Evolutionary conservation across 2,797 vertebrate species (phyloP).

Genomic region (Cheirogaleus major): DNA sequence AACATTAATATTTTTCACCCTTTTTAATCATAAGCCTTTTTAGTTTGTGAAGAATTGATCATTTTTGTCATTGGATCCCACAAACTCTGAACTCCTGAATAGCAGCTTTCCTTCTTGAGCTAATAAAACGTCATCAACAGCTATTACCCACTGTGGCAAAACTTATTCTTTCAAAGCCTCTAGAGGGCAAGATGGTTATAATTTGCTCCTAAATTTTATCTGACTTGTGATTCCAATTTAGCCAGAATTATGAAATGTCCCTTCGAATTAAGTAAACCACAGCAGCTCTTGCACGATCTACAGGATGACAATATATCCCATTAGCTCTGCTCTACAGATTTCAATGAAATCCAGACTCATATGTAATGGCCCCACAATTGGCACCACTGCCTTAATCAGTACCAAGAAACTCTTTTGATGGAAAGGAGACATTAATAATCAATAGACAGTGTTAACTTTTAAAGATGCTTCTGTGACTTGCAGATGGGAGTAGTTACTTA

Average conservation of each 20-base stretch:
- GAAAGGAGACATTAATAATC: slow-evolving; percentile 27
- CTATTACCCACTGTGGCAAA: slow-evolving; percentile 14
- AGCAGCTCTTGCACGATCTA: background rate
- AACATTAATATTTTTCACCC: slow-evolving; percentile 43
- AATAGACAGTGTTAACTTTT: slow-evolving; percentile 44
- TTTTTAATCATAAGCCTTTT: slow-evolving; percentile 55
- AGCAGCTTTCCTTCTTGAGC: slow-evolving; percentile 42
- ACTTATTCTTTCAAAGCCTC: slow-evolving; percentile 55
- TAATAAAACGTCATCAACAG: slow-evolving; percentile 48
- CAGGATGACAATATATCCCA: slow-evolving; percentile 54
- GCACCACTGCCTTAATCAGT: slow-evolving; percentile 16
- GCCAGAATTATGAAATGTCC: slow-evolving; percentile 78
- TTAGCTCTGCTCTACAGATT: slow-evolving; percentile 50
- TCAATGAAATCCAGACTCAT: slow-evolving; percentile 47
- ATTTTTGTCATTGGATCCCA: slow-evolving; percentile 55
- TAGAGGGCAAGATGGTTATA: slow-evolving; percentile 56
- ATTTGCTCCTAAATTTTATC: slow-evolving; percentile 72
- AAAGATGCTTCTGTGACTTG: slow-evolving; percentile 14
- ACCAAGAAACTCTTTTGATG: slow-evolving; percentile 27
- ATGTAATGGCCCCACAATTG: background rate
- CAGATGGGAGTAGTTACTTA: slow-evolving; percentile 11
- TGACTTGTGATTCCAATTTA: slow-evolving; percentile 77
- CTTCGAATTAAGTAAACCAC: slow-evolving; percentile 75
- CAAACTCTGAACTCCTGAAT: slow-evolving; percentile 61
- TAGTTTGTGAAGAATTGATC: slow-evolving; percentile 64